Evolutionary conservation across 2,113 vertebrate species (phyloP).

Genomic region (Solea solea): DNA sequence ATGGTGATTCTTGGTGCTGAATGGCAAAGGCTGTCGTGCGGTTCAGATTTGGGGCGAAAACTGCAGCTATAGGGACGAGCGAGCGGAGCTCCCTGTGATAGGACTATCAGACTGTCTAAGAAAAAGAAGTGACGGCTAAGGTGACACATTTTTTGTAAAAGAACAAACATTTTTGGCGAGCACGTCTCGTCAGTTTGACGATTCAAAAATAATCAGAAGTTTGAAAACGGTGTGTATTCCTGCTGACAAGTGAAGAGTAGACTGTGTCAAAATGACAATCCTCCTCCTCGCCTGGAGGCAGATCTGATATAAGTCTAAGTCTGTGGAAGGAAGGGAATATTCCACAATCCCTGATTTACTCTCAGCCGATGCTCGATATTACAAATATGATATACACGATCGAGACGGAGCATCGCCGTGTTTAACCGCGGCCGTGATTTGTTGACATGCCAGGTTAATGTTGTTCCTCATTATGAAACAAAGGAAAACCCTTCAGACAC

Average conservation of each 20-base stretch:
- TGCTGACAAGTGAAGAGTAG: conserved; percentile 11
- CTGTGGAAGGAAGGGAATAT: not conserved
- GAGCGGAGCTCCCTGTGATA: not conserved
- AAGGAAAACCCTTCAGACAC: not conserved
- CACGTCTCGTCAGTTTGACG: not conserved
- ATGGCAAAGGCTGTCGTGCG: conserved; percentile 8
- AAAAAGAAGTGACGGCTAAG: too few species aligned
- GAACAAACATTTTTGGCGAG: not conserved
- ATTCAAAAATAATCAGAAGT: conserved; percentile 1
- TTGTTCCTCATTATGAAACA: not conserved
- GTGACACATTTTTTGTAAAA: too few species aligned
- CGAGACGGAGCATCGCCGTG: not conserved
- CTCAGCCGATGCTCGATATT: not conserved
- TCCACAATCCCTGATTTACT: conserved; percentile 7
- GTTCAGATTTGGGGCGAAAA: not conserved
- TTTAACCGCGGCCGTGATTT: not conserved
- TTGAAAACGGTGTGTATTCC: not conserved
- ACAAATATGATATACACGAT: not conserved
- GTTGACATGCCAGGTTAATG: not conserved
- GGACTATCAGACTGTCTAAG: too few species aligned
- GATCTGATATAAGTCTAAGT: conserved; percentile 23
- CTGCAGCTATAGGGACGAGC: not conserved
- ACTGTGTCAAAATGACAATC: conserved; percentile 9
- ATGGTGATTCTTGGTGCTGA: conserved; percentile 29
- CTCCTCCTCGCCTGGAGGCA: conserved; percentile 14